A percentile compares a stretch with the other conserved stretches of the same genome.
phyloP scores from a whole-genome alignment of 2,797 vertebrate genomes.

The Selene dorsalis region DNA sequence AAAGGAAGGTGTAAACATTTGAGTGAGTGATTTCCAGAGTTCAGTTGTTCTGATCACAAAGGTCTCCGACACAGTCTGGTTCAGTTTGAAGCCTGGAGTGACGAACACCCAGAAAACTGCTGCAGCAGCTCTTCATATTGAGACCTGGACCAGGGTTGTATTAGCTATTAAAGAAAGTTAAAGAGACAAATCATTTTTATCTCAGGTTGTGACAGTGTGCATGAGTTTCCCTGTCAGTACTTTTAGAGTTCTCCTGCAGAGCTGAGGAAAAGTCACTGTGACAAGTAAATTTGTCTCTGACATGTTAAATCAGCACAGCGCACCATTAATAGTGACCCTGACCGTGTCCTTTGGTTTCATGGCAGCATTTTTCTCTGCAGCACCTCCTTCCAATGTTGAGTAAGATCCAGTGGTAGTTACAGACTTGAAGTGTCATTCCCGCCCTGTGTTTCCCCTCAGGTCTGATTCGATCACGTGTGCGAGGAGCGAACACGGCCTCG shows the following conservation, averaged over 20 bases:
- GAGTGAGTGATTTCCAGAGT: too few relatives aligned
- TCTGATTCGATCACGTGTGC: constrained; percentile 95
- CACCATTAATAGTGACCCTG: not conserved
- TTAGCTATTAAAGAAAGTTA: too few relatives aligned
- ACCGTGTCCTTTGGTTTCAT: not conserved
- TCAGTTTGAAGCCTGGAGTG: too few relatives aligned
- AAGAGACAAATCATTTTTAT: not conserved
- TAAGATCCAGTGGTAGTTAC: not conserved
- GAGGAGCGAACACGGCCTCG: constrained; percentile 90
- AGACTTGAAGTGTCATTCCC: not conserved
- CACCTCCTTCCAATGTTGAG: not conserved
- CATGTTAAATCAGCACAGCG: constrained; percentile 2
- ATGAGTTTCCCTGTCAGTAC: not conserved
- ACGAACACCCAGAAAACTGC: too few relatives aligned
- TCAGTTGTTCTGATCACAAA: too few relatives aligned
- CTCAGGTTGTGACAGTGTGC: not conserved
- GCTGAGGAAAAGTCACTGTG: too few relatives aligned
- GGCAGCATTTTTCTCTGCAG: not conserved
- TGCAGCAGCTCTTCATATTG: too few relatives aligned
- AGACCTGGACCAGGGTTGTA: too few relatives aligned
- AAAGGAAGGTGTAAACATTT: too few relatives aligned
- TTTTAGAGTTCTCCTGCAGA: too few relatives aligned
- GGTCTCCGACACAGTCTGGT: too few relatives aligned
- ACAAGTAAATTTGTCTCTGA: not conserved
- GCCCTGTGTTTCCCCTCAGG: constrained; percentile 78